Percentiles rank a stretch among this genome's conserved stretches.
Evolutionary conservation across 2,113 vertebrate genomes (phyloP).

Genomic region (Spermophilus dauricus): DNA sequence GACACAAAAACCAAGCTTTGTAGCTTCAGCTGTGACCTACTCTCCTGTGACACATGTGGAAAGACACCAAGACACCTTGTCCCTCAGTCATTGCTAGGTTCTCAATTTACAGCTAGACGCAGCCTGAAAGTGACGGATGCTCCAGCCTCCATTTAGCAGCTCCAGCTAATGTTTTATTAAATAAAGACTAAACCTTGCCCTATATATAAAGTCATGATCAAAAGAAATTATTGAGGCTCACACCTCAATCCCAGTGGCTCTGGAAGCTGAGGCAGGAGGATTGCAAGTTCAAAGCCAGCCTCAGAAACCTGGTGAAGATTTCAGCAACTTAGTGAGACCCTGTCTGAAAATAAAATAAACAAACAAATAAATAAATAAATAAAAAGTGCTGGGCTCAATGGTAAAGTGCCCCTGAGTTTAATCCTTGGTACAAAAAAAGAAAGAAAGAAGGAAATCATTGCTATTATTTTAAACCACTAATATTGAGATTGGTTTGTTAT

Average conservation of each 20-base stretch:
- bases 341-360: too few species aligned
- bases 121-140: background rate
- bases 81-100: background rate
- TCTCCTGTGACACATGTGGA: background rate
- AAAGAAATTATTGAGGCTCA: background rate
- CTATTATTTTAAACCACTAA: background rate
- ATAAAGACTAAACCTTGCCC: background rate
- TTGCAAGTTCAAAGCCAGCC: too few species aligned
- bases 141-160: background rate
- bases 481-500: background rate
- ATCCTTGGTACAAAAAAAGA: too few species aligned
- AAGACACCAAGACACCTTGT: background rate
- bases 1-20: too few species aligned
- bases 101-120: background rate
- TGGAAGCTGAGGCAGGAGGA: too few species aligned
- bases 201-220: background rate
- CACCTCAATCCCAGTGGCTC: too few species aligned
- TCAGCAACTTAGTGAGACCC: too few species aligned
- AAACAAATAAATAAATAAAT: too few species aligned
- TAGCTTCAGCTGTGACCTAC: too few species aligned
- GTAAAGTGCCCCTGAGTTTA: too few species aligned
- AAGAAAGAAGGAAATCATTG: background rate
- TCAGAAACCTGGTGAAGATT: too few species aligned
- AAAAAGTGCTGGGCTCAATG: too few species aligned
- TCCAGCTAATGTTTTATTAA: background rate